Conservation (phyloP, 2,113 vertebrate species). For the Poicephalus gulielmi region DNA sequence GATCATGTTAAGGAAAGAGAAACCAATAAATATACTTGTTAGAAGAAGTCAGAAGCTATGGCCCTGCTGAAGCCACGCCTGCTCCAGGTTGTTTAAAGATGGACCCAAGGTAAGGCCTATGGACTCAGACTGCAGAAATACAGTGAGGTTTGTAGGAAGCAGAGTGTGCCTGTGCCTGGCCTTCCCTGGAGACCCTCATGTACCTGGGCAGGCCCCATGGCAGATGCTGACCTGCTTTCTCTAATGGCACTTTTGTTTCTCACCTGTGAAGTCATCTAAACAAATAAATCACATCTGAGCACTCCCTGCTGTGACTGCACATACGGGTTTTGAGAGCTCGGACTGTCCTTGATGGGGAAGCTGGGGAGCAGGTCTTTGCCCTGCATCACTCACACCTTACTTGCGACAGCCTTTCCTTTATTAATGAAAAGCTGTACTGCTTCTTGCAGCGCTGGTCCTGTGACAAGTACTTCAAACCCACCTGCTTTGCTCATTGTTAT, state of each 20-base stretch:
- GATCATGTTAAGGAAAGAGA: neutral
- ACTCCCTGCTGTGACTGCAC: neutral
- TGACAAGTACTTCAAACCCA: neutral
- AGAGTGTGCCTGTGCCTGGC: neutral
- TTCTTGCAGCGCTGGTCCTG: neutral
- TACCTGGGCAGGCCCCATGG: rapidly evolving
- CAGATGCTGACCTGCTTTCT: neutral
- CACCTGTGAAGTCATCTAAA: neutral
- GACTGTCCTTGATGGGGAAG: neutral
- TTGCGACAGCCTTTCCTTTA: neutral
- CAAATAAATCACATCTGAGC: neutral
- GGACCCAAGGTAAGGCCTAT: neutral
- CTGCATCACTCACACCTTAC: neutral
- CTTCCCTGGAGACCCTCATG: no score
- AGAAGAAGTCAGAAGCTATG: neutral
- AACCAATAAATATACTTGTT: neutral
- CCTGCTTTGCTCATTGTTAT: neutral
- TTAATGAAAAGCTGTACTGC: neutral
- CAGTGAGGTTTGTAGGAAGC: neutral
- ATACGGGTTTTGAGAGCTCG: neutral
- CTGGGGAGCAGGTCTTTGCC: neutral
- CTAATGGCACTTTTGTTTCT: neutral
- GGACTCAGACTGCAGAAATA: neutral
- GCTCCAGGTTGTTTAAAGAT: neutral
- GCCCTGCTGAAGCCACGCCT: neutral